Percentiles rank a stretch among this genome's conserved stretches.
Evolutionary conservation across 1,140 invertebrate species (phyloP).

Genomic region (Ruditapes philippinarum): DNA sequence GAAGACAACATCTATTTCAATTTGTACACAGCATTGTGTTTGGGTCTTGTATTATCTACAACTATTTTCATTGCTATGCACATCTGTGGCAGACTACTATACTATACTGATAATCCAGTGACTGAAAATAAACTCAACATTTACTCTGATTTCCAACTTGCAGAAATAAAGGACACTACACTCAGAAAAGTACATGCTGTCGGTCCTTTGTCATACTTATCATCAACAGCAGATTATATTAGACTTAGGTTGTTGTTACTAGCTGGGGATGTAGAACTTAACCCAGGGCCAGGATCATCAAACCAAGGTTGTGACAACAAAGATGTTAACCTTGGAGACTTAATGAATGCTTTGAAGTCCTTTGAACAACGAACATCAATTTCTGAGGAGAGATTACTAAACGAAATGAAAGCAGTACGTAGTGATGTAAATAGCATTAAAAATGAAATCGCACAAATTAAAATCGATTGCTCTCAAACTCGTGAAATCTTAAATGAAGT

Average conservation of each 20-base stretch:
- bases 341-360: background rate
- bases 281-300: slow-evolving; percentile 5
- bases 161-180: background rate
- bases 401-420: background rate
- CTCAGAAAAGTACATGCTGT: background rate
- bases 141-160: background rate
- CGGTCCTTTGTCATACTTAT: background rate
- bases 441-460: background rate
- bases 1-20: background rate
- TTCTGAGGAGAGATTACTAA: background rate
- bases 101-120: background rate
- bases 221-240: background rate
- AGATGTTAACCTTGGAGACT: slow-evolving; percentile 4
- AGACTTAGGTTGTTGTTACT: background rate
- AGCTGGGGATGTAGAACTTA: background rate
- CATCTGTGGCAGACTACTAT: background rate
- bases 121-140: background rate
- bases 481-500: background rate
- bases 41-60: background rate
- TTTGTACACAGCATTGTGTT: background rate
- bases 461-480: background rate
- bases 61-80: too few relatives aligned
- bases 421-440: background rate
- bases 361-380: background rate
- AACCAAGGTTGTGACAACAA: too few relatives aligned